These are phyloP conservation scores for Lycia hirtaria DNA, from an alignment of 2,888 invertebrate genomes.

Conservation along the genomic window DNA sequence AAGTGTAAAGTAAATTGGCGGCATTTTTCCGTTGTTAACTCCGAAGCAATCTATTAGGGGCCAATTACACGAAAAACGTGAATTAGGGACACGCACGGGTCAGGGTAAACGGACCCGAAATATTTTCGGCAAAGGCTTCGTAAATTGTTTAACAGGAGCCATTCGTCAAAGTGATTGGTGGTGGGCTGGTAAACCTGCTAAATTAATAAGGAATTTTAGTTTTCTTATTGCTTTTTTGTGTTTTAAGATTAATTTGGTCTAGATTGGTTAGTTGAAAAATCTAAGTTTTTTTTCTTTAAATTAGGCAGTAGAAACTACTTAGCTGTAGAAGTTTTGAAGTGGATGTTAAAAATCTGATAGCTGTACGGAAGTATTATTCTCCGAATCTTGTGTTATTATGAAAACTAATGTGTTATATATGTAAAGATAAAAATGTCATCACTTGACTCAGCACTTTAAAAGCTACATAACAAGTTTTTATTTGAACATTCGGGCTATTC, in stretches of 20 bases:
- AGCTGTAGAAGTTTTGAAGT: no score
- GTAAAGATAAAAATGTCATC: no score
- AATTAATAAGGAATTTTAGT: slow-evolving; percentile 20
- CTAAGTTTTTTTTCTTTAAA: no score
- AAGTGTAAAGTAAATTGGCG: slow-evolving; percentile 36
- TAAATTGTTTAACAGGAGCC: slow-evolving; percentile 54
- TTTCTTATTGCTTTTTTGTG: slow-evolving; percentile 3
- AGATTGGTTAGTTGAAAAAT: no score
- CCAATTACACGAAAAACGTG: slow-evolving; percentile 60
- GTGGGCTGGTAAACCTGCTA: slow-evolving; percentile 24
- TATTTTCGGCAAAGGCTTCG: slow-evolving; percentile 57
- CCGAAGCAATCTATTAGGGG: slow-evolving; percentile 63
- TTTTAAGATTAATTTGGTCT: neutral
- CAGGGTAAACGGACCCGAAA: slow-evolving; percentile 34
- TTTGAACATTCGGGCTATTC: no score
- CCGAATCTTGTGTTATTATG: no score
- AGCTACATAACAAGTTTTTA: no score
- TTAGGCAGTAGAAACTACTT: no score
- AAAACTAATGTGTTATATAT: no score
- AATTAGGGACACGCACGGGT: slow-evolving; percentile 60
- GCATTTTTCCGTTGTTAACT: slow-evolving; percentile 46
- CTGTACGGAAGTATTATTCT: no score
- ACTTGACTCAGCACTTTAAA: no score
- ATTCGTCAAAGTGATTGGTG: slow-evolving; percentile 46
- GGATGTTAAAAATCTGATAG: no score